Base-by-base conservation (phyloP, 2,797 vertebrate genomes). In the Oryzias dopingdopingensis region DNA sequence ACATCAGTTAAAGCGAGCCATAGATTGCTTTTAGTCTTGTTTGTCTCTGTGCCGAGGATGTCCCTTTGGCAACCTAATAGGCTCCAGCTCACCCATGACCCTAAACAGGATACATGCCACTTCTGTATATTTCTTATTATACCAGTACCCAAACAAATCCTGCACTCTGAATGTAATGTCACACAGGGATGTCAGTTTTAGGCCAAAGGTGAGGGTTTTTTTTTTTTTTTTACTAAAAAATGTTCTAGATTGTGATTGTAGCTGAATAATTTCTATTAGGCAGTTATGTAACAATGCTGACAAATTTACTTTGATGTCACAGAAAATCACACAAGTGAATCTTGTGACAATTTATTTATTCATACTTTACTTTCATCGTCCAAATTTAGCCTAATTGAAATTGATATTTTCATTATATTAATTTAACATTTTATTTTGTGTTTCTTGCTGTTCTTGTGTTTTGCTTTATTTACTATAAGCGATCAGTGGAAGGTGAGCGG, bases 391-490 rank as follows among this genome's bases (percentile, higher is more conserved):
- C 29, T 32, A 12, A 37, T 37, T 37, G 32, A 37, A 13, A 3
- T 10, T 13, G 32, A 13, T 8, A 8, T 10, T 10, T 37, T 37
- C 2, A 12, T 37, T 37, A 13, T 37, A 12, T 26, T 26, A 6
- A 3, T 37, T 37, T 37, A 37, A 12, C 32, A 13, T 12, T 37
- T 37, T 37, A 37, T 13, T 37, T 37, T 4, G 32, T 10, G 8
- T 29, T 29, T 37, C 42, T 41, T 18, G 44, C 37, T 29, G 14
- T 29, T 10, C 16, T 1, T 17, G n/a, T 29, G 15, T 40, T 44
- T 37, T 37, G 44, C 20, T 42, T 55, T 76, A 51, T 77, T 83
- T 60, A 68, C 64, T 62, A 32, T 51, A 56, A 56, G 59, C 65
- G 63, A 46, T 46, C 54, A 18, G 20, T 14, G 62, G 55, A 60